Conservation (phyloP, 2,797 vertebrate genomes). For the Gila robusta region DNA sequence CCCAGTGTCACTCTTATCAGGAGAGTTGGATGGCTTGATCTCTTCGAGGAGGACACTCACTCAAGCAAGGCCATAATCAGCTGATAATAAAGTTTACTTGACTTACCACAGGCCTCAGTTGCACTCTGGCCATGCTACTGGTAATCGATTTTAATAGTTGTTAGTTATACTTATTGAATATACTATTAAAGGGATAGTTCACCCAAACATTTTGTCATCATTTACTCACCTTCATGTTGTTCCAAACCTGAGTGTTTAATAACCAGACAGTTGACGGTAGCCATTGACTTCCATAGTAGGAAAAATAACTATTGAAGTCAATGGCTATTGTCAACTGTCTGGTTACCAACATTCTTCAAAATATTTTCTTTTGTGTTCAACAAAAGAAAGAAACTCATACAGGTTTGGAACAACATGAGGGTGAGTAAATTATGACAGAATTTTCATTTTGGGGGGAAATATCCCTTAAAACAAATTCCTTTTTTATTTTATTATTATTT, state of each 20-base stretch:
- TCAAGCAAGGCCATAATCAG: conserved; percentile 46
- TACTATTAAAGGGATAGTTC: neutral
- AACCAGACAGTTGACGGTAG: too few relatives aligned
- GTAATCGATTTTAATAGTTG: neutral
- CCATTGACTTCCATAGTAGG: too few relatives aligned
- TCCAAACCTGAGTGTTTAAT: neutral
- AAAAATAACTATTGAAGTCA: too few relatives aligned
- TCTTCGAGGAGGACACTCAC: conserved; percentile 57
- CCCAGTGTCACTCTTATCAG: conserved; percentile 57
- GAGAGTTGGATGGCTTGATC: conserved; percentile 51
- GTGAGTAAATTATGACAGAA: neutral
- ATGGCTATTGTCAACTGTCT: neutral
- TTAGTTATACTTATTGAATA: neutral
- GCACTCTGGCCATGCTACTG: neutral
- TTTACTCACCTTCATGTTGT: neutral
- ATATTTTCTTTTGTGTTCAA: neutral
- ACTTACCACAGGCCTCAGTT: conserved; percentile 26
- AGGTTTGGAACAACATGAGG: neutral
- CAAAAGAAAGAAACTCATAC: neutral
- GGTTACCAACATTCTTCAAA: too few relatives aligned
- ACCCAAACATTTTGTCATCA: neutral
- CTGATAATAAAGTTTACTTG: conserved; percentile 50
- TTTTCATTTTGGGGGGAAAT: neutral
- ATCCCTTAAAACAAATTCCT: neutral
- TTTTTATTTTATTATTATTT: neutral